A percentile compares a stretch with the other conserved stretches of the same genome.
phyloP scores from a whole-genome alignment of 1,140 invertebrate genomes.

The Hyles euphorbiae region DNA sequence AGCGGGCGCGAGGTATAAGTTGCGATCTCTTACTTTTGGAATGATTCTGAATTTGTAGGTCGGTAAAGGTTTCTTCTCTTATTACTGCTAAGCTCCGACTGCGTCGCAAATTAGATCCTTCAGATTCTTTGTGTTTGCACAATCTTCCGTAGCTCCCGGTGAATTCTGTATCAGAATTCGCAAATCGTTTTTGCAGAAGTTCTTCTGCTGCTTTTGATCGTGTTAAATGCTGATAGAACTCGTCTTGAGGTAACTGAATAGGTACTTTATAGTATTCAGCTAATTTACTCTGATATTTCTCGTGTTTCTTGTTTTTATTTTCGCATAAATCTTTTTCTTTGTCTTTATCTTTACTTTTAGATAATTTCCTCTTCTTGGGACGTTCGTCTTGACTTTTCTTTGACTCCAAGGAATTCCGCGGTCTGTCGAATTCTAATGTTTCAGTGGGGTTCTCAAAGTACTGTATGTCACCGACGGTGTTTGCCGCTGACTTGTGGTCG shows the following conservation, averaged over 20 bases:
- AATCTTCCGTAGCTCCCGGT: conserved; percentile 66
- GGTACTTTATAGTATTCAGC: conserved; percentile 67
- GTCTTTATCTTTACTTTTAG: conserved; percentile 55
- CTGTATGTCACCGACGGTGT: conserved; percentile 68
- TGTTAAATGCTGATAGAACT: conserved; percentile 69
- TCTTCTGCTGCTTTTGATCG: conserved; percentile 66
- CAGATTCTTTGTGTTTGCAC: conserved; percentile 69
- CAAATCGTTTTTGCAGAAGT: conserved; percentile 60
- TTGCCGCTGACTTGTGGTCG: conserved; percentile 63
- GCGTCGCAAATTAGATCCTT: conserved; percentile 80
- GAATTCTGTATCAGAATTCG: conserved; percentile 66
- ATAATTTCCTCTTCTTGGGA: conserved; percentile 60
- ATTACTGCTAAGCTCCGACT: conserved; percentile 86
- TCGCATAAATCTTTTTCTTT: conserved; percentile 45
- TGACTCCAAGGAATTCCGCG: conserved; percentile 51
- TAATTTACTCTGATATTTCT: conserved; percentile 68
- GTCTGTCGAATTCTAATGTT: conserved; percentile 68
- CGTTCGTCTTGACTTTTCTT: conserved; percentile 59
- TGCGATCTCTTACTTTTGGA: conserved; percentile 80
- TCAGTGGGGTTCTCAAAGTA: conserved; percentile 73
- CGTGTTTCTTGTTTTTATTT: conserved; percentile 65
- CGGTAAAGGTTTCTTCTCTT: conserved; percentile 83
- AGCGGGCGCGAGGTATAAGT: conserved; percentile 84
- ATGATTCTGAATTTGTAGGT: conserved; percentile 78
- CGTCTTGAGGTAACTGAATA: conserved; percentile 65